Percentiles rank a stretch among this genome's conserved stretches.
Conservation (phyloP, 2,797 vertebrate species). For the Buphagus erythrorhynchus region DNA sequence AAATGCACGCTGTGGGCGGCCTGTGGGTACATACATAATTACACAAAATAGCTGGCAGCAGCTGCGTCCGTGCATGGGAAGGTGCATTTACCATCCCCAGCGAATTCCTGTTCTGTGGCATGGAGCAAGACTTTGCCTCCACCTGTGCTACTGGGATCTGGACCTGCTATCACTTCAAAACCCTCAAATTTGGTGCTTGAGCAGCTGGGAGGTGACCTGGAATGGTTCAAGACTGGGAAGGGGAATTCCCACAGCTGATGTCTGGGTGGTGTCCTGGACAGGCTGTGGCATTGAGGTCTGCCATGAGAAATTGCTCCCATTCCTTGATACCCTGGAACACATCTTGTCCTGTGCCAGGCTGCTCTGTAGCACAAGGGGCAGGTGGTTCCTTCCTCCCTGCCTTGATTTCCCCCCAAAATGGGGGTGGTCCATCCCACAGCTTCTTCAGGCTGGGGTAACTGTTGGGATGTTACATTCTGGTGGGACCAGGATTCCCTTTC, state of each 20-base stretch:
- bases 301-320: rapidly evolving
- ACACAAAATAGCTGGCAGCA: background rate
- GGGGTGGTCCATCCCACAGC: background rate
- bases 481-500: background rate
- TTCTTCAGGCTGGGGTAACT: background rate
- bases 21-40: background rate
- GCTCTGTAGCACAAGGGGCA: rapidly evolving
- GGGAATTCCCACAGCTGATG: rapidly evolving
- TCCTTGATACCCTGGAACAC: background rate
- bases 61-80: background rate
- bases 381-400: background rate
- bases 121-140: rapidly evolving
- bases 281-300: rapidly evolving
- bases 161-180: background rate
- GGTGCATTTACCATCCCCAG: background rate
- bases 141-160: rapidly evolving
- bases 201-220: background rate
- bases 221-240: background rate
- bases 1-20: background rate
- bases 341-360: background rate
- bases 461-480: rapidly evolving
- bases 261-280: background rate
- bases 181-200: background rate
- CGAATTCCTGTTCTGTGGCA: background rate
- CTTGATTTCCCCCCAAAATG: background rate